These are phyloP conservation scores for Cygnus buccinator DNA, from an alignment of 2,113 vertebrate species.

Conservation along the genomic window DNA sequence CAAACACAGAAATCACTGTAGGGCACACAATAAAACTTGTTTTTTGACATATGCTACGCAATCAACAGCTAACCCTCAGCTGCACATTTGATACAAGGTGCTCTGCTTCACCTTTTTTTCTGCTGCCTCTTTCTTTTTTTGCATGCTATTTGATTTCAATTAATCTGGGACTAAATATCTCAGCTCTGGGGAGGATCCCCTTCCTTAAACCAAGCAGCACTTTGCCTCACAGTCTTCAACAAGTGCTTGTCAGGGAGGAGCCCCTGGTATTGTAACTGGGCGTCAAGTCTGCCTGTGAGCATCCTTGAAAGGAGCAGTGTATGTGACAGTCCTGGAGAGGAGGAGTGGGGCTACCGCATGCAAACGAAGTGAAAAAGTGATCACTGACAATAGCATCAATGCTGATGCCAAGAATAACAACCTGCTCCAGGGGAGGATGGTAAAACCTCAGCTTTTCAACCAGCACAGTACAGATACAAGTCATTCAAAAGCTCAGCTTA, in stretches of 20 bases:
- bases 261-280: not conserved
- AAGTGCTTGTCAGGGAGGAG: not conserved
- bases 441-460: not conserved
- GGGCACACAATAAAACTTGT: slow-evolving; percentile 27
- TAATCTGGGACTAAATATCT: not conserved
- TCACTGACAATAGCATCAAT: not conserved
- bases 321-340: fast-evolving
- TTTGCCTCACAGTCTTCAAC: not conserved
- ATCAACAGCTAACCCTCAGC: slow-evolving; percentile 21
- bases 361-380: not conserved
- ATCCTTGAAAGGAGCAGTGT: not conserved
- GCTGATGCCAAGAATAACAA: not conserved
- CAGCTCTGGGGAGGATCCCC: not conserved
- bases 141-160: not conserved
- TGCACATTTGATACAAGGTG: not conserved
- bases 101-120: slow-evolving; percentile 1
- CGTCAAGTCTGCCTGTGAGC: not conserved
- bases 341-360: not conserved
- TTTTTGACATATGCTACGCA: slow-evolving; percentile 27
- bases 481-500: not conserved
- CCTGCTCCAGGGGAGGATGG: not conserved
- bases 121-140: not conserved
- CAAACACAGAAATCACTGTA: slow-evolving; percentile 1
- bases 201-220: slow-evolving; percentile 5
- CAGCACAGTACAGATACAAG: not conserved